These are phyloP conservation scores for Tyrannus savana DNA, from an alignment of 2,113 vertebrate genomes.

Conservation along the genomic window DNA sequence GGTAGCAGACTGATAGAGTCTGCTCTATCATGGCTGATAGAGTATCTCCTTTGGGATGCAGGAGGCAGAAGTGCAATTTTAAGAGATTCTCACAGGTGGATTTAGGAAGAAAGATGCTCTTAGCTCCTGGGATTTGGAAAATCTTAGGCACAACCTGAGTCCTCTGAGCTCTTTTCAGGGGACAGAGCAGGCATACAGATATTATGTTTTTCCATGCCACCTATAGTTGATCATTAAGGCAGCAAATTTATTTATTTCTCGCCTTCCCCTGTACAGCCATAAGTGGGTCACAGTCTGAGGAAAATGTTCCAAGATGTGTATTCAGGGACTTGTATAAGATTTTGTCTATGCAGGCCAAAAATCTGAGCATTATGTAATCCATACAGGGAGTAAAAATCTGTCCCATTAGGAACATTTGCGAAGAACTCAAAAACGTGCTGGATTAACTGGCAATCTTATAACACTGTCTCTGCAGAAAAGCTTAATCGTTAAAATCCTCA, in stretches of 20 bases:
- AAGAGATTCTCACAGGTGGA: neutral
- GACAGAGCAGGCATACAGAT: fast-evolving
- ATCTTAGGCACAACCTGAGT: neutral
- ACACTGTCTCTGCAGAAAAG: neutral
- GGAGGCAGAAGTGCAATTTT: neutral
- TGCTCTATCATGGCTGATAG: neutral
- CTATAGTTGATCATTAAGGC: neutral
- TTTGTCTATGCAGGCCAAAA: neutral
- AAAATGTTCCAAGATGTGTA: neutral
- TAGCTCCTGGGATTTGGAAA: neutral
- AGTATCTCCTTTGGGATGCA: neutral
- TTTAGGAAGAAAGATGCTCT: neutral
- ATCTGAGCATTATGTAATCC: neutral
- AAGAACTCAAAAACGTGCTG: neutral
- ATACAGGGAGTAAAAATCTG: neutral
- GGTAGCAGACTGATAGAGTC: neutral
- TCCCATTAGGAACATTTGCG: neutral
- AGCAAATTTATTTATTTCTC: neutral
- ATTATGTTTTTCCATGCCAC: neutral
- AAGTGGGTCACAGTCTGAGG: neutral
- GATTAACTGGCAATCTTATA: neutral
- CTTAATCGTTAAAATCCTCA: neutral
- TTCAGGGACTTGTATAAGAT: neutral
- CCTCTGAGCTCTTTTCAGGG: neutral
- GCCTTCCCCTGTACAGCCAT: neutral